Evolutionary conservation across 2,888 invertebrate species (phyloP).

Genomic region (Tachystola acroxantha): DNA sequence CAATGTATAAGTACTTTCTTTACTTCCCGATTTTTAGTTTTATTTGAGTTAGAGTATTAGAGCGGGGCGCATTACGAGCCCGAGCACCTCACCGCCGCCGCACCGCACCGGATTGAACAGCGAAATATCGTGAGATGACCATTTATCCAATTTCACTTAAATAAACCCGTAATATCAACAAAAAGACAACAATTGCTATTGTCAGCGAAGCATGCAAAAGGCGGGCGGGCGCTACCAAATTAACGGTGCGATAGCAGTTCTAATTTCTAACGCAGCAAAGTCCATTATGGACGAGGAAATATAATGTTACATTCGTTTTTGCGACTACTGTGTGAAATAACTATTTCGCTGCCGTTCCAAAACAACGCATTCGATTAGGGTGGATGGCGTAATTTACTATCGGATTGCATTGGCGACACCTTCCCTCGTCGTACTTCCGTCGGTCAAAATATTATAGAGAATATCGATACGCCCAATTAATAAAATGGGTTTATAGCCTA

Average conservation of each 20-base stretch:
- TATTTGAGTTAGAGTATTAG: conserved; percentile 42
- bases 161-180: conserved; percentile 72
- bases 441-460: no score
- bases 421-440: no score
- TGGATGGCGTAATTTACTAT: conserved; percentile 49
- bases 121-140: conserved; percentile 65
- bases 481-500: no score
- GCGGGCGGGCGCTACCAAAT: conserved; percentile 21
- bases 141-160: conserved; percentile 78
- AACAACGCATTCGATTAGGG: conserved; percentile 49
- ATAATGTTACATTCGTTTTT: conserved; percentile 35
- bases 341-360: conserved; percentile 61
- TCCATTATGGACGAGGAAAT: conserved; percentile 24
- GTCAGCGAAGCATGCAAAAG: conserved; percentile 45
- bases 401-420: conserved; percentile 24
- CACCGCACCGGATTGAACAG: conserved; percentile 59
- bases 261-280: conserved; percentile 35
- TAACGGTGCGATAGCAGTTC: conserved; percentile 31
- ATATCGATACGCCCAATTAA: no score
- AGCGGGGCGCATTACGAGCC: conserved; percentile 35
- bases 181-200: conserved; percentile 58
- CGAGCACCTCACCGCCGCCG: conserved; percentile 41
- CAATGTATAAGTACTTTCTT: conserved; percentile 43
- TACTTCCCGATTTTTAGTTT: conserved; percentile 37
- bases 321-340: conserved; percentile 45